Evolutionary conservation across 2,113 vertebrate species (phyloP), one percentile per base, ranked within the genome.

Genomic region (Raja brachyura): DNA sequence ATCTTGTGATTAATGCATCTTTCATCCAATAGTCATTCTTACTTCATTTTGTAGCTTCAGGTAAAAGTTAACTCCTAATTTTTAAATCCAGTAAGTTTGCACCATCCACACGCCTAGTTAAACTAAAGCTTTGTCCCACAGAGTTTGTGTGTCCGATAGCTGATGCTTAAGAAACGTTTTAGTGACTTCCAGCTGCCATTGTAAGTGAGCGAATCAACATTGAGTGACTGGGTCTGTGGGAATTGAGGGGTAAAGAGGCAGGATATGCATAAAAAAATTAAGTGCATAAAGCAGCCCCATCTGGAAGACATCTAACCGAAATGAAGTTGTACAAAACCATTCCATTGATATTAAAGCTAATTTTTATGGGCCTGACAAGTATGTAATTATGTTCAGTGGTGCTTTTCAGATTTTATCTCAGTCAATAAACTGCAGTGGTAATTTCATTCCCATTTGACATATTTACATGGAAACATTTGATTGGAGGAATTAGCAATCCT

Each of bases 381-480:
- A 98, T 99, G 98, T 99, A 99, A 99, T 99, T 99, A 99, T 99
- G 98, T 98, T 98, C 98, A 99, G 98, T 98, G 98, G 98, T 98
- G 98, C 98, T 99, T 99, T 99, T 99, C 98, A 99, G 98, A 99
- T 99, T 99, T 98, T 99, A 99, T 99, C 98, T 98, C 98, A 99
- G 98, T 99, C 98, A 99, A 99, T 99, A 99, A 99, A 99, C 97
- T 97, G 97, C 97, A 96, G 96, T 97, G 97, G 97, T 99, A 99
- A 99, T 99, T 99, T 98, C 98, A 98, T 99, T 99, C 98, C 98
- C 98, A 97, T 99, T 98, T 99, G 98, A 99, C 98, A 98, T 98
- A 99, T 99, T 99, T 99, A 99, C 98, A 99, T 98, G 98, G 98
- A 99, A 98, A 99, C 98, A 99, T 99, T 99, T 98, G 98, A 99